Conservation (phyloP, 2,888 invertebrate genomes). For the Caradrina kadenii region DNA sequence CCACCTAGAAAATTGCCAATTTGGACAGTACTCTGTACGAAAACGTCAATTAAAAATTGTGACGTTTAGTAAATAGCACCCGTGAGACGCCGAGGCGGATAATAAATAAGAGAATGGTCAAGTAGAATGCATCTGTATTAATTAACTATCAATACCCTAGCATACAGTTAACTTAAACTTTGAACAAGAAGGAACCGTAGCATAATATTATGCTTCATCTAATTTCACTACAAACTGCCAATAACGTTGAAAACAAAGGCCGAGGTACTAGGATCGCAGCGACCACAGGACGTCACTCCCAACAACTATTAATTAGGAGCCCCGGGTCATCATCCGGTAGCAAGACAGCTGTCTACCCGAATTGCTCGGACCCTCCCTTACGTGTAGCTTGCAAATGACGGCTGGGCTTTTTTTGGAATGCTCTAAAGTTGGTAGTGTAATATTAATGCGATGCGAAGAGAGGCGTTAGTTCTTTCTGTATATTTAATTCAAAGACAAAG, state of each 20-base stretch:
- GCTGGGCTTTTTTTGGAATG: conserved; percentile 70
- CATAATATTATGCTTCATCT: background rate
- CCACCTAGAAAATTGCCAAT: no score
- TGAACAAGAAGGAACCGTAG: no score
- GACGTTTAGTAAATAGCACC: no score
- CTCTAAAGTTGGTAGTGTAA: conserved; percentile 44
- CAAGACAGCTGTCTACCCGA: conserved; percentile 84
- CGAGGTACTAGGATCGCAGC: conserved; percentile 52
- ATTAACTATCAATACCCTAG: no score
- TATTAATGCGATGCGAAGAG: background rate
- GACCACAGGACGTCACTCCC: conserved; percentile 69
- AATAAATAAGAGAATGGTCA: no score
- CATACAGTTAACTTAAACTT: no score
- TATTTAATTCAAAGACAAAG: no score
- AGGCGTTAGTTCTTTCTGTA: background rate
- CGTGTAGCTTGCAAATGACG: conserved; percentile 77
- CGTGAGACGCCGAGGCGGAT: no score
- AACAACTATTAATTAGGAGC: conserved; percentile 87
- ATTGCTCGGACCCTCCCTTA: conserved; percentile 64
- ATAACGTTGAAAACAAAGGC: conserved; percentile 43
- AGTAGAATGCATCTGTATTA: no score
- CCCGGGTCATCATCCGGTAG: conserved; percentile 81
- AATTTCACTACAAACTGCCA: conserved; percentile 34
- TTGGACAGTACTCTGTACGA: no score
- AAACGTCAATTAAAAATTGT: no score